phyloP scores from a whole-genome alignment of 2,888 invertebrate genomes.

The Calameuta idolon region DNA sequence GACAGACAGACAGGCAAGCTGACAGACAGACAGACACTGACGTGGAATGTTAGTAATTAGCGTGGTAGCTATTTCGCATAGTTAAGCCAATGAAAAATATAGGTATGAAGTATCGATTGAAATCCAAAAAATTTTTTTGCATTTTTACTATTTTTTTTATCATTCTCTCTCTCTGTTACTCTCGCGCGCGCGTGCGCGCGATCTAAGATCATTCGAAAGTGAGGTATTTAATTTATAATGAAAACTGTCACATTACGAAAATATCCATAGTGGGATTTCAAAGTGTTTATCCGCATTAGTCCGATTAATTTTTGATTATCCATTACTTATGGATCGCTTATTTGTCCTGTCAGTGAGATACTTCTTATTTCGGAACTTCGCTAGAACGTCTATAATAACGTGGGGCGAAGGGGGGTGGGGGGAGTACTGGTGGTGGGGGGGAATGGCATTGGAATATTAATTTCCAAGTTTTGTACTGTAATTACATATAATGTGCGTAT shows the following conservation, averaged over 20 bases:
- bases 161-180: neutral
- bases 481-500: slow-evolving; percentile 6
- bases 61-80: neutral
- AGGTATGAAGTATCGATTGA: neutral
- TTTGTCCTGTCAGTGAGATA: neutral
- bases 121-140: neutral
- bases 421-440: neutral
- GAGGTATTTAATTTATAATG: neutral
- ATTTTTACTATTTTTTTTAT: neutral
- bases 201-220: neutral
- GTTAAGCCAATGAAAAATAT: neutral
- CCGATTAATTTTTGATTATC: neutral
- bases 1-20: slow-evolving; percentile 22
- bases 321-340: neutral
- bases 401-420: neutral
- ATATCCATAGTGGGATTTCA: neutral
- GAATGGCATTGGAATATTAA: slow-evolving; percentile 6
- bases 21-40: slow-evolving; percentile 20
- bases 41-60: slow-evolving; percentile 19
- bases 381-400: neutral
- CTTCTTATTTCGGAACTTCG: neutral
- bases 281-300: neutral
- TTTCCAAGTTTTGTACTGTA: slow-evolving; percentile 8
- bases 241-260: neutral
- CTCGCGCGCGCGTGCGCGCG: neutral